Conservation (phyloP, 1,140 invertebrate species). For the Aphaenogaster floridana region DNA sequence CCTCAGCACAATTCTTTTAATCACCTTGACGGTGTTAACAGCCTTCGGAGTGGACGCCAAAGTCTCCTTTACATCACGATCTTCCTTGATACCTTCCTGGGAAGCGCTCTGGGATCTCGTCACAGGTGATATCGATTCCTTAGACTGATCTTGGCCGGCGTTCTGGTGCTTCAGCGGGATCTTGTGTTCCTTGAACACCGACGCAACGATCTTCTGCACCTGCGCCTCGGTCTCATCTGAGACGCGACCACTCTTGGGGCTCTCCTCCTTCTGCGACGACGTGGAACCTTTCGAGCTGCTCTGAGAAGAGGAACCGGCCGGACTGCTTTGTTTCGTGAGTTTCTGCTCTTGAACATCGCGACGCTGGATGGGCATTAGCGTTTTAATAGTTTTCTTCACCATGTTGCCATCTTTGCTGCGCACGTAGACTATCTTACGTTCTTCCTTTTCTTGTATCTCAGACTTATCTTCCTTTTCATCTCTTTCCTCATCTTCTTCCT, state of each 20-base stretch:
- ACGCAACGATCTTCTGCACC: slow-evolving; percentile 85
- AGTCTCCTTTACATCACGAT: slow-evolving; percentile 78
- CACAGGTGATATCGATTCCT: slow-evolving; percentile 69
- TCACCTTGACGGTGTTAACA: slow-evolving; percentile 84
- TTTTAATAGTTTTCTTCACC: slow-evolving; percentile 86
- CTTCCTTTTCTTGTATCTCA: slow-evolving; percentile 78
- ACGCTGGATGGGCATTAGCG: slow-evolving; percentile 84
- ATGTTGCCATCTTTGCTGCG: slow-evolving; percentile 84
- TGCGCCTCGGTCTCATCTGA: slow-evolving; percentile 84
- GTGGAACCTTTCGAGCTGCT: slow-evolving; percentile 65
- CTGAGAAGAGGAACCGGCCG: slow-evolving; percentile 54
- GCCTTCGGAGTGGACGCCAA: slow-evolving; percentile 65
- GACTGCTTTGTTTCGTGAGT: slow-evolving; percentile 23
- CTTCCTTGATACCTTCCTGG: slow-evolving; percentile 66
- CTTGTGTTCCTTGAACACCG: slow-evolving; percentile 86
- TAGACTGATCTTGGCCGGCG: slow-evolving; percentile 73
- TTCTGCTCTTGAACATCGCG: slow-evolving; percentile 77
- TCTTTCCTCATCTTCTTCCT: slow-evolving; percentile 66
- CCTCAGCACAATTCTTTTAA: slow-evolving; percentile 84
- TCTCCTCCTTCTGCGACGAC: slow-evolving; percentile 70
- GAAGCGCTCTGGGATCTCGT: slow-evolving; percentile 43
- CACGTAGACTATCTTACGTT: slow-evolving; percentile 83
- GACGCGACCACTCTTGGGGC: slow-evolving; percentile 70
- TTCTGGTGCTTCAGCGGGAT: slow-evolving; percentile 83
- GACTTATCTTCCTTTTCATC: slow-evolving; percentile 77